These are phyloP conservation scores for Drosophila gunungcola DNA, from an alignment of 1,140 invertebrate genomes.

Conservation along the genomic window DNA sequence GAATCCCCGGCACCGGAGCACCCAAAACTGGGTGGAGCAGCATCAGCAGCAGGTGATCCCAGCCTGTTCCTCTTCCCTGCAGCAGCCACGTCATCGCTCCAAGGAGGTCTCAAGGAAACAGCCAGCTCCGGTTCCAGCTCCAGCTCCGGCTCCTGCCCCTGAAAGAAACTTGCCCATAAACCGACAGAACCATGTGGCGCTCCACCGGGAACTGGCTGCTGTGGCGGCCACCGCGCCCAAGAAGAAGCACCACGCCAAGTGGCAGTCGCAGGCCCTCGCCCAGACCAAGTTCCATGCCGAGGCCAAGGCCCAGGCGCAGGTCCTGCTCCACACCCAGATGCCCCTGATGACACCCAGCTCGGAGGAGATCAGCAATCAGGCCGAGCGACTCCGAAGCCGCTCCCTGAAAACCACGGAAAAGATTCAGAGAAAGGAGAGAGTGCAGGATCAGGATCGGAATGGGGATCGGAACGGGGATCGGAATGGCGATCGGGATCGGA, in stretches of 20 bases:
- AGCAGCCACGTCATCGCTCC: neutral
- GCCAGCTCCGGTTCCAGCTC: too few relatives aligned
- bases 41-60: neutral
- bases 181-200: neutral
- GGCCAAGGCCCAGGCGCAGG: conserved; percentile 5
- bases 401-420: neutral
- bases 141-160: too few relatives aligned
- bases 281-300: conserved; percentile 1
- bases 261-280: conserved; percentile 26
- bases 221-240: conserved; percentile 39
- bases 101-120: neutral
- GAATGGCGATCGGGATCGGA: neutral
- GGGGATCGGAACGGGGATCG: neutral
- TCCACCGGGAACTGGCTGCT: conserved; percentile 48
- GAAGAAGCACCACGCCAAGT: neutral
- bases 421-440: neutral
- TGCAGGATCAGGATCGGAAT: neutral
- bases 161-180: neutral
- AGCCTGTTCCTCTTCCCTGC: neutral
- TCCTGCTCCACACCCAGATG: conserved; percentile 3
- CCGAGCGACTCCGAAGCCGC: too few relatives aligned
- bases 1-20: conserved; percentile 11
- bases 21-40: conserved; percentile 1
- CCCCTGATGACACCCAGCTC: neutral
- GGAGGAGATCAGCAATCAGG: too few relatives aligned